phyloP scores from a whole-genome alignment of 2,797 vertebrate genomes.

The Caiman crocodilus region DNA sequence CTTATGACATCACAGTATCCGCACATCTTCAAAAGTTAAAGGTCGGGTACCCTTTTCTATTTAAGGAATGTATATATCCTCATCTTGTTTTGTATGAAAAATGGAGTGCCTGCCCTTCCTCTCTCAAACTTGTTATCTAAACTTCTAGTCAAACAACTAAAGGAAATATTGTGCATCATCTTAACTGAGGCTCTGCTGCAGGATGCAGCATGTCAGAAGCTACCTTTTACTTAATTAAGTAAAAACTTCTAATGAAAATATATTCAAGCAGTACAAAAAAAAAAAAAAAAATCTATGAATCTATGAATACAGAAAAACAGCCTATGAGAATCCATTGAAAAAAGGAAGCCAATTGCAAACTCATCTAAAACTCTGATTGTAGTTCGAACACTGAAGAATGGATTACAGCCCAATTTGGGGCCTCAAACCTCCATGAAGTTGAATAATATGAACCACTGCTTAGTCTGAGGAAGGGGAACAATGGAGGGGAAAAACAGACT shows the following conservation, averaged over 20 bases:
- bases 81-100: slow-evolving; percentile 47
- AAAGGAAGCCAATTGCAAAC: too few relatives aligned
- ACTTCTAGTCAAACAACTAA: slow-evolving; percentile 43
- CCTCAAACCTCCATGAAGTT: not conserved
- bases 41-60: slow-evolving; percentile 14
- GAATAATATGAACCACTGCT: not conserved
- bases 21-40: slow-evolving; percentile 10
- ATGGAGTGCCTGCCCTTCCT: not conserved
- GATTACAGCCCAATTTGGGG: not conserved
- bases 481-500: not conserved
- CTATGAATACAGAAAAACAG: not conserved
- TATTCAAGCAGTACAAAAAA: not conserved
- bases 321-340: not conserved
- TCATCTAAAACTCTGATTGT: not conserved
- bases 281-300: too few relatives aligned
- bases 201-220: not conserved
- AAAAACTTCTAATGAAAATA: not conserved
- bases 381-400: not conserved
- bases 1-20: not conserved
- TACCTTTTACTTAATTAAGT: not conserved
- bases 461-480: not conserved
- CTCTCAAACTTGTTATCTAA: slow-evolving; percentile 9
- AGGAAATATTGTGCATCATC: slow-evolving; percentile 39
- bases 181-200: not conserved
- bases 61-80: not conserved